Evolutionary conservation across 2,888 invertebrate genomes (phyloP).

Genomic region (Trichopria drosophilae): DNA sequence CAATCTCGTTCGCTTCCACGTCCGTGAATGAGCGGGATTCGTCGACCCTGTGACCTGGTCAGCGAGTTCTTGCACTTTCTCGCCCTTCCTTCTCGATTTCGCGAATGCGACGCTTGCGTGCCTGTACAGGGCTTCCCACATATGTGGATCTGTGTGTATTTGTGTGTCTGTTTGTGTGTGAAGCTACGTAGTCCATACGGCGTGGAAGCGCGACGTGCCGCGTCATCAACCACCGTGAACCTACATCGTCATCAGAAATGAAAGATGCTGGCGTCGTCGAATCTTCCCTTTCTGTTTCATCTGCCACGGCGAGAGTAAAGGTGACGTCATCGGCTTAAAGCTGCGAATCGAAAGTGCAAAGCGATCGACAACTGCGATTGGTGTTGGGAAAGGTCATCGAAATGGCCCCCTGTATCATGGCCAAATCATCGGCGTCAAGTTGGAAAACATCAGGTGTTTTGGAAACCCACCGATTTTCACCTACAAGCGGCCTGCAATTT

Average conservation of each 20-base stretch:
- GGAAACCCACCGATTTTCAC: too few species aligned
- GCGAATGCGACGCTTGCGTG: conserved; percentile 28
- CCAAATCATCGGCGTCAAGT: too few species aligned
- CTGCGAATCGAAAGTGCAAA: conserved; percentile 41
- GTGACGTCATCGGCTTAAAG: conserved; percentile 51
- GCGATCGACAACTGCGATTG: conserved; percentile 40
- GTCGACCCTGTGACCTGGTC: too few species aligned
- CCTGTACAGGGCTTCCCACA: too few species aligned
- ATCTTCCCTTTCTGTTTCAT: conserved; percentile 49
- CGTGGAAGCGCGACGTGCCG: conserved; percentile 48
- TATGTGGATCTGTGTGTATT: conserved; percentile 6
- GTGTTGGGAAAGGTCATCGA: too few species aligned
- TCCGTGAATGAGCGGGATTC: too few species aligned
- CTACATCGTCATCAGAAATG: conserved; percentile 51
- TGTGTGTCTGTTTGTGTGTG: conserved; percentile 16
- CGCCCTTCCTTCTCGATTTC: conserved; percentile 41
- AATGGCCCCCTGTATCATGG: too few species aligned
- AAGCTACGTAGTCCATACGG: too few species aligned
- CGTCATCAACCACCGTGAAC: conserved; percentile 50
- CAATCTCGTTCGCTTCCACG: too few species aligned
- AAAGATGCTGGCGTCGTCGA: conserved; percentile 53
- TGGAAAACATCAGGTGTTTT: too few species aligned
- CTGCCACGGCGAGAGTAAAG: conserved; percentile 48
- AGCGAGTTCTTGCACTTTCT: too few species aligned
- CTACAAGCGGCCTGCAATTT: too few species aligned